phyloP scores from a whole-genome alignment of 2,797 vertebrate genomes.

The Sebastes minor region DNA sequence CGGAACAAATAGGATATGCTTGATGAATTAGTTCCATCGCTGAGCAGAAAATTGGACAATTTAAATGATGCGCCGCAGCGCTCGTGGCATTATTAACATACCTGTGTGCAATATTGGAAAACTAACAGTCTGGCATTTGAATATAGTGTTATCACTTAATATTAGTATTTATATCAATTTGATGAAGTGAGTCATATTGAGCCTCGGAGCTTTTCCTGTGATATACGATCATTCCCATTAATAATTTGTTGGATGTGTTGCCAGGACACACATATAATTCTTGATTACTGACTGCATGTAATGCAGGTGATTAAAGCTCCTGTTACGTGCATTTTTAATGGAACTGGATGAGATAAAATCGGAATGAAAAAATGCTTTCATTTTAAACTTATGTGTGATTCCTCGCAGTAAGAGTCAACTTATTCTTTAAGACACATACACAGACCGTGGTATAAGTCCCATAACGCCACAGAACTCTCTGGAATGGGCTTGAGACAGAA shows the following conservation, averaged over 20 bases:
- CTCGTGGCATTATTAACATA: slow-evolving; percentile 18
- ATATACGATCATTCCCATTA: slow-evolving; percentile 37
- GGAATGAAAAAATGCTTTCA: not conserved
- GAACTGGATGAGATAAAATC: not conserved
- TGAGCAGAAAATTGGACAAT: slow-evolving; percentile 43
- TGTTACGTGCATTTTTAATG: not conserved
- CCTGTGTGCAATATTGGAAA: slow-evolving; percentile 9
- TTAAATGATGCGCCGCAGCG: slow-evolving; percentile 16
- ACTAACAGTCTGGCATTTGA: slow-evolving; percentile 29
- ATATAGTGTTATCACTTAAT: slow-evolving; percentile 37
- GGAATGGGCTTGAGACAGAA: slow-evolving; percentile 74
- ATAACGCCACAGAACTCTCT: slow-evolving; percentile 55
- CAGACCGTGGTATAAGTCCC: slow-evolving; percentile 32
- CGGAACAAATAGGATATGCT: slow-evolving; percentile 68
- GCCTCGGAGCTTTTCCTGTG: slow-evolving; percentile 22
- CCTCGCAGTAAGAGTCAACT: not conserved
- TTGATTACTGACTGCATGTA: slow-evolving; percentile 24
- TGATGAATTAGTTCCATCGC: slow-evolving; percentile 49
- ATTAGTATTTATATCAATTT: slow-evolving; percentile 29
- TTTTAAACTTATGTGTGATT: slow-evolving; percentile 10
- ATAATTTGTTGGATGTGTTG: slow-evolving; percentile 34
- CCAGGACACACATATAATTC: slow-evolving; percentile 6
- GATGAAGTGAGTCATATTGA: slow-evolving; percentile 31
- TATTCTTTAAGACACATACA: slow-evolving; percentile 10
- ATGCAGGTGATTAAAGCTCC: slow-evolving; percentile 16